Conservation (phyloP, 2,797 vertebrate species). For the Silurus aristotelis region DNA sequence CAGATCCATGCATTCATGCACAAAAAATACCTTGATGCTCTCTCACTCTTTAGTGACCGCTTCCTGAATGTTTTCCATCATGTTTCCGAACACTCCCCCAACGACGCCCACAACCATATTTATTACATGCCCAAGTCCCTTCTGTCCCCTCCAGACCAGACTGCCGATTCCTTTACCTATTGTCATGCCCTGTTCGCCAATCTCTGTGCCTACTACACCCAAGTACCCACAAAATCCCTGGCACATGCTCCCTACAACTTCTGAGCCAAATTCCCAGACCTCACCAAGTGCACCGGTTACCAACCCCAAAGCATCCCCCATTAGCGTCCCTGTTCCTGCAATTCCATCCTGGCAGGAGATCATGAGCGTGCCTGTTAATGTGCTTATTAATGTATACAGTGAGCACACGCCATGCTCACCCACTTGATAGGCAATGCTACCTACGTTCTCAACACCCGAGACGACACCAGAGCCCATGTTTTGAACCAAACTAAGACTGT, state of each 20-base stretch:
- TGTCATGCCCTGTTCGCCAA: constrained; percentile 67
- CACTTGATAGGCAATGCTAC: constrained; percentile 55
- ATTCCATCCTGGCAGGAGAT: constrained; percentile 67
- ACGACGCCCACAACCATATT: constrained; percentile 51
- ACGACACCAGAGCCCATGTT: constrained; percentile 69
- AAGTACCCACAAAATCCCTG: constrained; percentile 66
- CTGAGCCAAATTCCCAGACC: constrained; percentile 57
- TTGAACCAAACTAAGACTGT: constrained; percentile 64
- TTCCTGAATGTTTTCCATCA: constrained; percentile 55
- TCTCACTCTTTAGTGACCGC: constrained; percentile 59
- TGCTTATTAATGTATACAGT: constrained; percentile 63
- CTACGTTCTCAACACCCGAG: constrained; percentile 61
- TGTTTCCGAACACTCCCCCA: constrained; percentile 52
- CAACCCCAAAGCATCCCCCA: constrained; percentile 66
- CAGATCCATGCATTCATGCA: constrained; percentile 2
- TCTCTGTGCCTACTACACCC: constrained; percentile 66
- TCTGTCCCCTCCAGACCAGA: constrained; percentile 65
- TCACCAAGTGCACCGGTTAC: constrained; percentile 60
- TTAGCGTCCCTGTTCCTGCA: constrained; percentile 68
- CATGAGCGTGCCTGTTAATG: constrained; percentile 64
- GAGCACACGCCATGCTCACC: constrained; percentile 56
- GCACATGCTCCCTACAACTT: constrained; percentile 65
- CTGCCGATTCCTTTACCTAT: constrained; percentile 69
- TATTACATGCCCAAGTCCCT: constrained; percentile 61
- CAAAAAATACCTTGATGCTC: neutral